These are phyloP conservation scores for Drosophila baimaii DNA, from an alignment of 1,140 invertebrate species.

Conservation along the genomic window DNA sequence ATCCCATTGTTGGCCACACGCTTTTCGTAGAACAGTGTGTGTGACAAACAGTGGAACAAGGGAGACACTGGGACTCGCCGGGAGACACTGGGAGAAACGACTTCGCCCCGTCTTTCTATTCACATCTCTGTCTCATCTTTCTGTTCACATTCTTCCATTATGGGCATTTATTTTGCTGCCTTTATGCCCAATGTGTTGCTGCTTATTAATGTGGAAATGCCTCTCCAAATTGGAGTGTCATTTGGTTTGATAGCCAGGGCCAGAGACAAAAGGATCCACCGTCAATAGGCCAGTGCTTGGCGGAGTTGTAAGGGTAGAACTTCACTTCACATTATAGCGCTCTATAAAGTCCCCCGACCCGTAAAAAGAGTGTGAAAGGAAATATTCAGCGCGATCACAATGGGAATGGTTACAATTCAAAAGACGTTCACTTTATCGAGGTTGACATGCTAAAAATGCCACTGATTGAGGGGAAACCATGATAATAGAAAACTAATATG, in stretches of 20 bases:
- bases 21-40: conserved; percentile 78
- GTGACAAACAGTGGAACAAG: conserved; percentile 64
- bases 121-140: conserved; percentile 22
- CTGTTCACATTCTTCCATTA: conserved; percentile 52
- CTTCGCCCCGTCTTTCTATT: conserved; percentile 55
- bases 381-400: conserved; percentile 39
- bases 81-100: conserved; percentile 65
- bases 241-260: conserved; percentile 55
- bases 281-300: conserved; percentile 42
- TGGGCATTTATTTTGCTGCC: conserved; percentile 69
- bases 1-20: conserved; percentile 74
- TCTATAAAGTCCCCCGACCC: conserved; percentile 32
- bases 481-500: conserved; percentile 40
- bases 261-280: conserved; percentile 47
- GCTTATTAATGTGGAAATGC: conserved; percentile 82
- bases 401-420: conserved; percentile 43
- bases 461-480: conserved; percentile 29
- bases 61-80: conserved; percentile 20
- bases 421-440: conserved; percentile 42
- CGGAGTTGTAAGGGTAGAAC: conserved; percentile 55
- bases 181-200: conserved; percentile 68
- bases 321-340: conserved; percentile 23
- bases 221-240: conserved; percentile 81
- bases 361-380: conserved; percentile 59
- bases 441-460: conserved; percentile 48